Base-by-base conservation (phyloP, 2,888 invertebrate species). In the Heliconius erato region DNA sequence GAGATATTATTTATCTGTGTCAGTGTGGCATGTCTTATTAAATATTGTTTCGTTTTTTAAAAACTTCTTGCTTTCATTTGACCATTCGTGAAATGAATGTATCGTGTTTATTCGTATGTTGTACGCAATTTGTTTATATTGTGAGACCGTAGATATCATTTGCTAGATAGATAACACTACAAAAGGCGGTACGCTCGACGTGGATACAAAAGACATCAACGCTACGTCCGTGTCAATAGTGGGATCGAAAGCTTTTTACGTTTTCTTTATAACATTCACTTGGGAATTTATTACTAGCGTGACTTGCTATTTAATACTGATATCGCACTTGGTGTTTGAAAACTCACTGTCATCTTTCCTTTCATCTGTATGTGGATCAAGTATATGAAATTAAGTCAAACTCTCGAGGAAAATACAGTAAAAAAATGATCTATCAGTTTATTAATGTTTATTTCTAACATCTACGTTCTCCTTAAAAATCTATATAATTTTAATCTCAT, bases 151-250 rank as follows among this genome's bases (percentile, higher is more conserved):
- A 84, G 84, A 85, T 86, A 86, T 86, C 83, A 77, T 84, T 86
- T 85, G 83, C 83, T 49, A 72, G 81, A 83, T 85, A 89, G 90
- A 91, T 91, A 91, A 91, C 87, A 59, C 54, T 74, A 90, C 89
- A 89, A 79, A 78, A 80, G 79, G 76, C 84, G 88, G 84, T 86
- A 35, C 79, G 76, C 84, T 84, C 83, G 83, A 83, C 82, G 83
- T 83, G 68, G 68, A 81, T 93, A 94, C 90, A 94, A 94, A 95
- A 95, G 95, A 95, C 89, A 91, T 94, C 92, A 94, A 95, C 95
- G 95, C 90, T 80, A 86, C 88, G 87, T 88, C 88, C 88, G 85
- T 89, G 88, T 88, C 88, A 88, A 87, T 88, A 86, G 85, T 83
- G 81, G 85, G 79, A 84, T 74, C 71, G 77, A 82, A 81, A 81